phyloP scores from a whole-genome alignment of 2,888 invertebrate genomes.

The Tachina grossa region DNA sequence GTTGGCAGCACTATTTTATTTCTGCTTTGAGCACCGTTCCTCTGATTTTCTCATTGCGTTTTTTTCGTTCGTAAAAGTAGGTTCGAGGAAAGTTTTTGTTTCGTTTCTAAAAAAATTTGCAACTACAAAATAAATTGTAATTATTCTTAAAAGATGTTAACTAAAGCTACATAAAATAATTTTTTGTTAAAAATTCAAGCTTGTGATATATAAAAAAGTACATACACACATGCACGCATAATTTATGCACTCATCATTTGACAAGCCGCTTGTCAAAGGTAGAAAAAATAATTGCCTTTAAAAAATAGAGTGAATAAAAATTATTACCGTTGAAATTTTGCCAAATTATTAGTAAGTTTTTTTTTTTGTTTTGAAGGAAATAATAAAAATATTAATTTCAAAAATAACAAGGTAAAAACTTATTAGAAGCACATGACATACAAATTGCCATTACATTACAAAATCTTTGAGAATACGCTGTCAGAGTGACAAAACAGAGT shows the following conservation, averaged over 20 bases:
- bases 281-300: neutral
- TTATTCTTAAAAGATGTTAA: slow-evolving; percentile 10
- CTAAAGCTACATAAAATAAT: neutral
- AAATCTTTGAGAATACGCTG: neutral
- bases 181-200: neutral
- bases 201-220: slow-evolving; percentile 38
- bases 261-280: slow-evolving; percentile 50
- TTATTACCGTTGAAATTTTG: slow-evolving; percentile 30
- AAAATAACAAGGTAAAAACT: neutral
- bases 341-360: slow-evolving; percentile 5
- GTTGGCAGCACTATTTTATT: slow-evolving; percentile 34
- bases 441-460: neutral
- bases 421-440: neutral
- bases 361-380: neutral
- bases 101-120: slow-evolving; percentile 12
- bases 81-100: slow-evolving; percentile 41
- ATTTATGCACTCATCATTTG: neutral
- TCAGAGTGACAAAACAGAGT: neutral
- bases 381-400: slow-evolving; percentile 3
- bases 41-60: slow-evolving; percentile 48
- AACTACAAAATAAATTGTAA: slow-evolving; percentile 10
- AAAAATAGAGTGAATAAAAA: slow-evolving; percentile 33
- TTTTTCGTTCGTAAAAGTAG: slow-evolving; percentile 55
- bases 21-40: slow-evolving; percentile 24
- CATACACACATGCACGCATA: too few species aligned